Evolutionary conservation across 2,888 invertebrate species (phyloP).

Genomic region (Salpingus planirostris): DNA sequence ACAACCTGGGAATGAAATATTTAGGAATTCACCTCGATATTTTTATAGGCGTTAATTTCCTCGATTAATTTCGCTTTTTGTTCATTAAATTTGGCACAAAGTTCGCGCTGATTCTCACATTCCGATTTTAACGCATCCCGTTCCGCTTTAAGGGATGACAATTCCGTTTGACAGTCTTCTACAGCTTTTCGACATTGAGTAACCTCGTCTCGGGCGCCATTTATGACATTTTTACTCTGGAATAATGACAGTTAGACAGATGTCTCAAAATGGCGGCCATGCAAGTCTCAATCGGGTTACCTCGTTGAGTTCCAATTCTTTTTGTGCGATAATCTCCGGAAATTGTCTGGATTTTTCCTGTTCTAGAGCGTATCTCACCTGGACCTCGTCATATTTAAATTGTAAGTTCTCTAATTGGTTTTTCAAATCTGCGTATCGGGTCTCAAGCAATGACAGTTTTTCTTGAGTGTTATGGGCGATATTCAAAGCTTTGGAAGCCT

Average conservation of each 20-base stretch:
- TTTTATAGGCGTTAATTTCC: conserved; percentile 26
- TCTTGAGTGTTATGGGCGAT: conserved; percentile 60
- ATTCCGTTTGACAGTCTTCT: conserved; percentile 41
- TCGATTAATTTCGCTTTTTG: conserved; percentile 22
- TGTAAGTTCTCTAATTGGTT: conserved; percentile 34
- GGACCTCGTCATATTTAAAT: conserved; percentile 18
- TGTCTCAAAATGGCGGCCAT: no score
- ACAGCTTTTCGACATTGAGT: conserved; percentile 45
- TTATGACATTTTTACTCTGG: conserved; percentile 31
- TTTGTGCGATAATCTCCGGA: conserved; percentile 51
- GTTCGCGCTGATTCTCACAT: background rate
- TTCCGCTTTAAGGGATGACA: conserved; percentile 32
- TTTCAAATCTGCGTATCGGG: conserved; percentile 44
- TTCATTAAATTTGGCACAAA: conserved; percentile 19
- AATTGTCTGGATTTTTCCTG: conserved; percentile 45
- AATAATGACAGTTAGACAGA: no score
- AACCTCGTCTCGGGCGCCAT: conserved; percentile 33
- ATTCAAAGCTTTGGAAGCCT: conserved; percentile 62
- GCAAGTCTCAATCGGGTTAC: no score
- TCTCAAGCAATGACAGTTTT: conserved; percentile 49
- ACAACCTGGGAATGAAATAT: background rate
- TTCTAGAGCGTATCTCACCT: conserved; percentile 22
- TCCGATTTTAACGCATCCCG: no score
- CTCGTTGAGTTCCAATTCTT: conserved; percentile 50
- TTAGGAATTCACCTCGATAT: conserved; percentile 30